These are phyloP conservation scores for Drosophila cardini DNA, from an alignment of 1,140 invertebrate genomes.

Conservation along the genomic window DNA sequence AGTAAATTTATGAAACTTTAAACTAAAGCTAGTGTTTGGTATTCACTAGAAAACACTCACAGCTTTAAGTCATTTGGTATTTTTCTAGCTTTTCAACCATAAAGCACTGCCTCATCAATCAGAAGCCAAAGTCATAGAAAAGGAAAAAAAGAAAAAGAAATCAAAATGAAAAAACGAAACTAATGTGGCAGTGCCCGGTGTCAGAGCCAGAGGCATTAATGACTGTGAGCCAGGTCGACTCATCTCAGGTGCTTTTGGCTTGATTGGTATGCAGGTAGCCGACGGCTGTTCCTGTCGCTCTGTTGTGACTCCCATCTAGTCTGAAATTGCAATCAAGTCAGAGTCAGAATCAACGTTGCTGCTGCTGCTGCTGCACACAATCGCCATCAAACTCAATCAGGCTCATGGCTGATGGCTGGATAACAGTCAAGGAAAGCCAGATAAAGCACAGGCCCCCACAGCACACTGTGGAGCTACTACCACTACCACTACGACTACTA, in stretches of 20 bases:
- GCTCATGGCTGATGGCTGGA: slow-evolving; percentile 71
- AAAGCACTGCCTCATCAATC: slow-evolving; percentile 55
- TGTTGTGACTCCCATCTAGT: slow-evolving; percentile 32
- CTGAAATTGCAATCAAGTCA: slow-evolving; percentile 77
- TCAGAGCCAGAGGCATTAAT: slow-evolving; percentile 63
- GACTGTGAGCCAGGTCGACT: slow-evolving; percentile 42
- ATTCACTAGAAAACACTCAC: neutral
- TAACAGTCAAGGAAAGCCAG: slow-evolving; percentile 59
- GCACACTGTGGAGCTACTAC: slow-evolving; percentile 16
- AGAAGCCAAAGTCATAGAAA: slow-evolving; percentile 45
- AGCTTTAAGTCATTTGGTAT: slow-evolving; percentile 7
- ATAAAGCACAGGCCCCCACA: slow-evolving; percentile 34
- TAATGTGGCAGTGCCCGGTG: slow-evolving; percentile 56
- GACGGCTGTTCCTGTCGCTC: slow-evolving; percentile 9
- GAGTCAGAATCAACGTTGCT: slow-evolving; percentile 28
- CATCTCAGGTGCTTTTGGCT: slow-evolving; percentile 26
- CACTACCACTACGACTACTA: slow-evolving; percentile 16
- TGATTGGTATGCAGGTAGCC: slow-evolving; percentile 65
- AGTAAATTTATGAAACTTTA: slow-evolving; percentile 27
- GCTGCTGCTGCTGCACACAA: slow-evolving; percentile 53
- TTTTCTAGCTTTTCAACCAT: slow-evolving; percentile 20
- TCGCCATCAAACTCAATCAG: slow-evolving; percentile 78
- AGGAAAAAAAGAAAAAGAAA: slow-evolving; percentile 10
- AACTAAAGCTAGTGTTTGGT: slow-evolving; percentile 48
- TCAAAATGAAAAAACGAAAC: slow-evolving; percentile 28